A percentile compares a stretch with the other conserved stretches of the same genome.
phyloP scores from a whole-genome alignment of 2,797 vertebrate species.

The Oophaga sylvatica region DNA sequence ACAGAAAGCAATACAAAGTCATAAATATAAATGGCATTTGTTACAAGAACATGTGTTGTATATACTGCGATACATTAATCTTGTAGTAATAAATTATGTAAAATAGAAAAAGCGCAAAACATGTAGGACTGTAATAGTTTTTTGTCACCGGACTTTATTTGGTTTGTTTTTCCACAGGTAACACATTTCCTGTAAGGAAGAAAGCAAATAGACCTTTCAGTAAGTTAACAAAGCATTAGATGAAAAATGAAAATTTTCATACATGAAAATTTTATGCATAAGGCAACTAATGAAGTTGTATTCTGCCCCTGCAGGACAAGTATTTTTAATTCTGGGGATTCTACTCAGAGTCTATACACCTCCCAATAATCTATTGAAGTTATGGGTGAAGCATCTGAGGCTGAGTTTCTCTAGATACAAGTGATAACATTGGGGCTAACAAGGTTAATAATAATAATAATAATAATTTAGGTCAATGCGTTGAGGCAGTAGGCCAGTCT shows the following conservation, averaged over 20 bases:
- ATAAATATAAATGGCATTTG: slow-evolving; percentile 1
- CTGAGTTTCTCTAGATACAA: no score
- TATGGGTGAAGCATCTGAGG: neutral
- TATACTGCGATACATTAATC: neutral
- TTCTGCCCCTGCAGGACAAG: neutral
- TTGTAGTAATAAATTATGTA: neutral
- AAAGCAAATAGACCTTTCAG: slow-evolving; percentile 69
- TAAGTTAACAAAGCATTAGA: slow-evolving; percentile 63
- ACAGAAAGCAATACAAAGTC: neutral
- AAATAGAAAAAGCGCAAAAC: neutral
- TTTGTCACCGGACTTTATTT: neutral
- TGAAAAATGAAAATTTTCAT: slow-evolving; percentile 56
- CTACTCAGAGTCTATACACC: neutral
- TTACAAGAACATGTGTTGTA: neutral
- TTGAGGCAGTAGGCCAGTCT: no score
- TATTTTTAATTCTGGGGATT: neutral
- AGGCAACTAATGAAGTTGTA: neutral
- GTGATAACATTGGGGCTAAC: no score
- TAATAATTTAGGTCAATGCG: no score
- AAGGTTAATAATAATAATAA: no score
- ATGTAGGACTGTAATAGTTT: neutral
- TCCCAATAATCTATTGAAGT: no score
- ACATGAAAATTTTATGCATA: neutral
- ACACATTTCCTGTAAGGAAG: slow-evolving; percentile 33
- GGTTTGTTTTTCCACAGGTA: neutral